Conservation (phyloP, 2,888 invertebrate genomes). For the Ennomos fuscantarius region DNA sequence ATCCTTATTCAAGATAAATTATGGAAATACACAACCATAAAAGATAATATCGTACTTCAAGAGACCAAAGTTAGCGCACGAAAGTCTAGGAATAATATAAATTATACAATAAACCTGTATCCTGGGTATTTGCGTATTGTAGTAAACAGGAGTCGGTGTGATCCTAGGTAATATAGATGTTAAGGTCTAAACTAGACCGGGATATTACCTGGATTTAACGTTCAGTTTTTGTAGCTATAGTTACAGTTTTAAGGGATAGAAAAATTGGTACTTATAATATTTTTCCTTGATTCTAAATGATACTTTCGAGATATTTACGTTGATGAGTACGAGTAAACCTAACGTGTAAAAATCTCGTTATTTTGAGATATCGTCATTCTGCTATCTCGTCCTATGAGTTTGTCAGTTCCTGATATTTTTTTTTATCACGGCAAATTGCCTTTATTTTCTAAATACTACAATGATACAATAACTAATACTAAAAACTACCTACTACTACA, state of each 20-base stretch:
- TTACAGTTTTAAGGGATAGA: not conserved
- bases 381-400: too few species aligned
- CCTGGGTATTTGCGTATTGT: constrained; percentile 37
- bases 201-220: constrained; percentile 2
- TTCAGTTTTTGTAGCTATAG: not conserved
- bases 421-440: too few species aligned
- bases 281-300: too few species aligned
- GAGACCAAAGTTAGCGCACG: constrained; percentile 41
- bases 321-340: too few species aligned
- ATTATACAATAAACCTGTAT: constrained; percentile 42
- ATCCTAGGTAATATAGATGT: constrained; percentile 42
- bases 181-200: not conserved
- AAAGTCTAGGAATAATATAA: constrained; percentile 44
- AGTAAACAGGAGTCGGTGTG: constrained; percentile 31
- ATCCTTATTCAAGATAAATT: constrained; percentile 42
- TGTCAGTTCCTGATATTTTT: too few species aligned
- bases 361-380: too few species aligned
- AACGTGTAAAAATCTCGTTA: too few species aligned
- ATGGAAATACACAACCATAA: constrained; percentile 43
- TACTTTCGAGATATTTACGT: too few species aligned
- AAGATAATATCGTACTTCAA: constrained; percentile 42
- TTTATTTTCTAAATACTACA: too few species aligned
- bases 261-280: too few species aligned
- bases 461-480: too few species aligned
- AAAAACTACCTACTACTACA: too few species aligned